Percentiles rank a stretch among this genome's conserved stretches.
Conservation (phyloP, 2,888 invertebrate species). For the Polyommatus icarus region DNA sequence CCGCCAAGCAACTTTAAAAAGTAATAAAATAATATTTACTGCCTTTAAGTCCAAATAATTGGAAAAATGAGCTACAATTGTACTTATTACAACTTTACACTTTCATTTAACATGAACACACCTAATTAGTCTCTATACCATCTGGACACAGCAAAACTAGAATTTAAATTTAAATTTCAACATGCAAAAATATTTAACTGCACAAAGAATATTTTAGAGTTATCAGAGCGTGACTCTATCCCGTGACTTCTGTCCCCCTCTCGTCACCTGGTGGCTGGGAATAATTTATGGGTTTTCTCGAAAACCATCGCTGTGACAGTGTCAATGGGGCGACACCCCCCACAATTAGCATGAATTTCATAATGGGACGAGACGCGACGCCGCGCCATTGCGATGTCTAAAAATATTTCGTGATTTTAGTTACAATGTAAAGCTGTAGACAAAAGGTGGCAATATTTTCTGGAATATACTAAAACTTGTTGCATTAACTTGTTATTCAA, state of each 20-base stretch:
- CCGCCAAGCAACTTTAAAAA: too few species aligned
- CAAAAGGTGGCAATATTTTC: too few species aligned
- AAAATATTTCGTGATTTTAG: slow-evolving; percentile 2
- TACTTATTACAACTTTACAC: too few species aligned
- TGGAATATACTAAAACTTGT: too few species aligned
- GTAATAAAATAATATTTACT: too few species aligned
- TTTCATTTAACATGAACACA: too few species aligned
- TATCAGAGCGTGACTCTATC: slow-evolving; percentile 25
- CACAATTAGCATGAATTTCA: slow-evolving; percentile 74
- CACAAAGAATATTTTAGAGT: background rate
- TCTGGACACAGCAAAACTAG: background rate
- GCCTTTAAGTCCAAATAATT: too few species aligned
- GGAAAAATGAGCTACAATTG: too few species aligned
- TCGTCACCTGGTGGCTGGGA: slow-evolving; percentile 72
- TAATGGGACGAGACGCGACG: slow-evolving; percentile 38
- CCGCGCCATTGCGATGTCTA: slow-evolving; percentile 1
- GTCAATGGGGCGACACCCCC: slow-evolving; percentile 66
- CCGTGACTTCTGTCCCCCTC: slow-evolving; percentile 51
- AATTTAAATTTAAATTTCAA: background rate
- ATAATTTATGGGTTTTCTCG: slow-evolving; percentile 80
- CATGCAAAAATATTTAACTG: background rate
- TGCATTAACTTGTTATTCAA: too few species aligned
- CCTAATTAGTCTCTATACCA: background rate
- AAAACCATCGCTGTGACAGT: slow-evolving; percentile 76
- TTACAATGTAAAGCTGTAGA: background rate